Conservation (phyloP, 2,888 invertebrate species). For the Noctua comes region DNA sequence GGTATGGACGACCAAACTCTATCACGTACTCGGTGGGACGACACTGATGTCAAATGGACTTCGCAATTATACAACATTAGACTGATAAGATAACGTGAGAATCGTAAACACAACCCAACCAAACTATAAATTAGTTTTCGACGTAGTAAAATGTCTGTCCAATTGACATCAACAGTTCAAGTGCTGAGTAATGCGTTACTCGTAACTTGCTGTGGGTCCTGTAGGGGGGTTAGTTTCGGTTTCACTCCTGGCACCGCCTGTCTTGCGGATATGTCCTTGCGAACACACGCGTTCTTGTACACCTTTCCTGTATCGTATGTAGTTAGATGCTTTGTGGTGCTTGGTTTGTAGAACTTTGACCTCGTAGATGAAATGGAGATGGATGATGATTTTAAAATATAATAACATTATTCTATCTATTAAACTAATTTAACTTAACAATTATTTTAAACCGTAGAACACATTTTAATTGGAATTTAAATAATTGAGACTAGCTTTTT, state of each 20-base stretch:
- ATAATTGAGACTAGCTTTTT: conserved; percentile 89
- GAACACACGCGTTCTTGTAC: conserved; percentile 61
- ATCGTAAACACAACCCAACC: conserved; percentile 56
- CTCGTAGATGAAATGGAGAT: conserved; percentile 45
- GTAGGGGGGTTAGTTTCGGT: conserved; percentile 76
- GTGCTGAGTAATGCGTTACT: conserved; percentile 71
- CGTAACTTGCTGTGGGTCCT: conserved; percentile 61
- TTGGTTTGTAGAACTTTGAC: conserved; percentile 73
- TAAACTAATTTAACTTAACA: conserved; percentile 1
- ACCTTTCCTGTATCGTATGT: conserved; percentile 54
- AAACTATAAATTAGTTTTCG: conserved; percentile 53
- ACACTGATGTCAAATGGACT: conserved; percentile 75
- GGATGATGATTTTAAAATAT: conserved; percentile 65
- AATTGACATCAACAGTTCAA: conserved; percentile 71
- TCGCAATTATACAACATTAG: conserved; percentile 58
- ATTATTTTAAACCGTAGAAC: conserved; percentile 22
- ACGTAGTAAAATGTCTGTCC: conserved; percentile 57
- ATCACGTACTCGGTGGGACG: conserved; percentile 77
- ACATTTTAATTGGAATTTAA: conserved; percentile 38
- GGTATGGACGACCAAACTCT: conserved; percentile 82
- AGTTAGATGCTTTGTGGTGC: conserved; percentile 74
- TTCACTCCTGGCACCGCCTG: conserved; percentile 70
- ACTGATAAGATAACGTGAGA: conserved; percentile 57
- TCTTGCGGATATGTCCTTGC: conserved; percentile 55
- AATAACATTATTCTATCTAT: conserved; percentile 30